Evolutionary conservation across 2,797 vertebrate genomes (phyloP).

Genomic region (Darevskia nairensis): DNA sequence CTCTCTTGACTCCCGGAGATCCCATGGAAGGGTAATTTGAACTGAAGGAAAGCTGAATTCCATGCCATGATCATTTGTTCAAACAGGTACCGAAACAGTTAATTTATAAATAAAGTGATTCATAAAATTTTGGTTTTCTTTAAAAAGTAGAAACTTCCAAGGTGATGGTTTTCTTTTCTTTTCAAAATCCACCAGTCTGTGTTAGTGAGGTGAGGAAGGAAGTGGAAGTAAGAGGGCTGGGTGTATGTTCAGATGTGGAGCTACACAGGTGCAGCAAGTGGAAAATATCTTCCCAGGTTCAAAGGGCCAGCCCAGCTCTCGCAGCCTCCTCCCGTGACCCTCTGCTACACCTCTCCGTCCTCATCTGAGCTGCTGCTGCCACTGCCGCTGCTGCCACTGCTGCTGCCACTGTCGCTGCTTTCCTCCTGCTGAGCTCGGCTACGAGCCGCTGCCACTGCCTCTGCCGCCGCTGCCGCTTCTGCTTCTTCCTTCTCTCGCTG

Average conservation of each 20-base stretch:
- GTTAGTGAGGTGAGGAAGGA: constrained; percentile 57
- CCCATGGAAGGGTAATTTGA: constrained; percentile 57
- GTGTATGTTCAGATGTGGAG: constrained; percentile 45
- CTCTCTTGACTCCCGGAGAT: constrained; percentile 46
- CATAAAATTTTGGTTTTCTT: constrained; percentile 59
- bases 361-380: constrained; percentile 69
- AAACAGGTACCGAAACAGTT: constrained; percentile 59
- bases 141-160: constrained; percentile 45
- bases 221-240: constrained; percentile 56
- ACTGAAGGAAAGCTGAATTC: constrained; percentile 72
- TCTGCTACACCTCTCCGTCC: constrained; percentile 76
- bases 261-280: constrained; percentile 40
- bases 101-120: constrained; percentile 72
- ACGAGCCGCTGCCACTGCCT: constrained; percentile 72
- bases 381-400: constrained; percentile 73
- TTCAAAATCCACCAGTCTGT: constrained; percentile 54
- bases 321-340: not conserved
- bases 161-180: constrained; percentile 45
- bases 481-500: constrained; percentile 86
- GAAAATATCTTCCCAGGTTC: constrained; percentile 15
- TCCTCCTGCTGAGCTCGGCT: constrained; percentile 76
- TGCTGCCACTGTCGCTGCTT: constrained; percentile 80
- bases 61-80: constrained; percentile 68
- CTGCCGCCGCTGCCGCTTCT: constrained; percentile 69
- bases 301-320: constrained; percentile 46